These are phyloP conservation scores for Thinocorus orbignyianus DNA, from an alignment of 2,113 vertebrate species.

Conservation along the genomic window DNA sequence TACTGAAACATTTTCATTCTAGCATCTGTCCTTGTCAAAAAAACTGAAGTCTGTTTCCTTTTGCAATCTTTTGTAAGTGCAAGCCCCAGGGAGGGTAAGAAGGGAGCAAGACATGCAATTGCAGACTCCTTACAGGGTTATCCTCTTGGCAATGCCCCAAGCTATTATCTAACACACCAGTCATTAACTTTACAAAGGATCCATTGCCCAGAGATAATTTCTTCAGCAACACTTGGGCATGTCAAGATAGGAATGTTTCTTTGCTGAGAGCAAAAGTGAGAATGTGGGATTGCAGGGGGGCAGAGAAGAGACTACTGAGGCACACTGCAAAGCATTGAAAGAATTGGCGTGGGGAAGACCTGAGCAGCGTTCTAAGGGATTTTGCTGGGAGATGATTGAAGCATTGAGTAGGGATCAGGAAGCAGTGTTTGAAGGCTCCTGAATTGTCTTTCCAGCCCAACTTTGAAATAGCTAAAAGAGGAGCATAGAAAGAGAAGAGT, in stretches of 20 bases:
- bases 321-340: background rate
- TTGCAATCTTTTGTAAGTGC: background rate
- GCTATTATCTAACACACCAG: conserved; percentile 59
- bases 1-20: background rate
- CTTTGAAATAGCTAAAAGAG: background rate
- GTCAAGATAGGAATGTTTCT: conserved; percentile 65
- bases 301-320: background rate
- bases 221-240: conserved; percentile 68
- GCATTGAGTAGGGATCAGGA: background rate
- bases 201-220: conserved; percentile 67
- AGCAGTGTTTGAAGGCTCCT: background rate
- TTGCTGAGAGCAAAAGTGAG: conserved; percentile 22
- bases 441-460: background rate
- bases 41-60: background rate
- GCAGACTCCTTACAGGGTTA: conserved; percentile 37
- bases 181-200: conserved; percentile 72
- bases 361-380: background rate
- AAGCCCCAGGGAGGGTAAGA: background rate
- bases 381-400: background rate
- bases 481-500: background rate
- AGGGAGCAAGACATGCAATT: background rate
- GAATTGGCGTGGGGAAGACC: background rate
- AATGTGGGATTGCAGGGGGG: background rate
- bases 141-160: conserved; percentile 45
- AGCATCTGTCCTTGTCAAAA: background rate